Evolutionary conservation across 2,797 vertebrate genomes (phyloP), one percentile per base, ranked within the genome.

Genomic region (Cheirogaleus major): DNA sequence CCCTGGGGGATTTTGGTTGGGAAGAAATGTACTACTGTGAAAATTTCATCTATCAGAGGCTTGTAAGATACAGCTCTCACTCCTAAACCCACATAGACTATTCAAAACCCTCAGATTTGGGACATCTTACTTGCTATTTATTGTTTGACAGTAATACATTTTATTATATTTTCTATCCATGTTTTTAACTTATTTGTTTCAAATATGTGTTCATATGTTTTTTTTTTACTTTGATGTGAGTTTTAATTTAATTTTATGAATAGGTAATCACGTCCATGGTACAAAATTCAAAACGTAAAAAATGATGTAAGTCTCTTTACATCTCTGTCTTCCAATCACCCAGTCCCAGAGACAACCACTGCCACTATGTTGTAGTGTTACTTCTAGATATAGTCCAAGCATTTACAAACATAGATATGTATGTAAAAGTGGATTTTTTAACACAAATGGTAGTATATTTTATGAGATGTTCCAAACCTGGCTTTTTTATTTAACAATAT

Each of bases 21-120:
- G 59, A 96, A 93, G 93, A 96, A 97, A 96, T 78, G 35, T 75
- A 72, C 83, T 67, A 93, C 83, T 94, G 91, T 95, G 95, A 96
- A 97, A 97, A 85, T 96, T 93, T 96, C 86, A 95, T 97, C 76
- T 94, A 43, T 85, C 38, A 70, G 50, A 93, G 50, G 6, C 63
- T 90, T 73, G 25, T 92, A 94, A 93, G 52, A 85, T 73, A 94
- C 30, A 90, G 94, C 72, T 97, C 18, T 91, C 41, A 83, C 92
- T 88, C n/a, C 22, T 79, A 76, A 89, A 63, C 25, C 41, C 18
- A 48, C 0, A 15, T 20, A 87, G 17, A 9, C n/a, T 93, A 72
- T 89, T 93, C 41, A 57, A 57, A 96, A 94, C 12, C 52, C 72
- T 93, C 55, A 48, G 38, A 82, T 88, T 92, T 85, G 63, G 57